Evolutionary conservation across 1,140 invertebrate genomes (phyloP).

Genomic region (Elysia chlorotica): DNA sequence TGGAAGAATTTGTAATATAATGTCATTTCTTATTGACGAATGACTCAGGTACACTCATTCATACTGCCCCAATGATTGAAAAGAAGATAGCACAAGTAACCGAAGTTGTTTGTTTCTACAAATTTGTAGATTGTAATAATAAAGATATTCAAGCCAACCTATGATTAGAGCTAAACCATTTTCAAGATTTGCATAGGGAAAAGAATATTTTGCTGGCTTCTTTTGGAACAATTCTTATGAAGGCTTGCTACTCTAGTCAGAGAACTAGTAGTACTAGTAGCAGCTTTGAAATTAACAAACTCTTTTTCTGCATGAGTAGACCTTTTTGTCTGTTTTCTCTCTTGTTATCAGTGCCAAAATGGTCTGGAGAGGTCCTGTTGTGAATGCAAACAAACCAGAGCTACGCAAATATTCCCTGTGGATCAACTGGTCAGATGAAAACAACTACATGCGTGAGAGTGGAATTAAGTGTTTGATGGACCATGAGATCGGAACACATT

Average conservation of each 20-base stretch:
- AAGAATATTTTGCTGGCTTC: neutral
- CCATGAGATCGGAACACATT: conserved; percentile 62
- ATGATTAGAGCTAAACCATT: no score
- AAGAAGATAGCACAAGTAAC: no score
- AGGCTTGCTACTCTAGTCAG: neutral
- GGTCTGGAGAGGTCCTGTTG: conserved; percentile 56
- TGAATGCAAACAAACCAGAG: conserved; percentile 51
- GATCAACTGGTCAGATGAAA: conserved; percentile 53
- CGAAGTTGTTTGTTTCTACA: no score
- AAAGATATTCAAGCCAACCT: no score
- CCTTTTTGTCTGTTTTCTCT: neutral
- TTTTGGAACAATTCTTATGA: neutral
- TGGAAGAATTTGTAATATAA: no score
- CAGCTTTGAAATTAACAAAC: neutral
- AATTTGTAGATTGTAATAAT: no score
- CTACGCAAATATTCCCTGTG: conserved; percentile 52
- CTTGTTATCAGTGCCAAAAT: conserved; percentile 50
- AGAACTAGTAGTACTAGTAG: no score
- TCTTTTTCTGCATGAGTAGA: neutral
- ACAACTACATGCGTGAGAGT: conserved; percentile 51
- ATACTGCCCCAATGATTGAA: no score
- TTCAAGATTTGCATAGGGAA: no score
- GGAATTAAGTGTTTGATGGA: conserved; percentile 57
- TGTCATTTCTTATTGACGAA: no score
- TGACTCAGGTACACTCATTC: no score